A percentile compares a stretch with the other conserved stretches of the same genome.
Conservation (phyloP, 2,113 vertebrate species). For the Trinectes maculatus region DNA sequence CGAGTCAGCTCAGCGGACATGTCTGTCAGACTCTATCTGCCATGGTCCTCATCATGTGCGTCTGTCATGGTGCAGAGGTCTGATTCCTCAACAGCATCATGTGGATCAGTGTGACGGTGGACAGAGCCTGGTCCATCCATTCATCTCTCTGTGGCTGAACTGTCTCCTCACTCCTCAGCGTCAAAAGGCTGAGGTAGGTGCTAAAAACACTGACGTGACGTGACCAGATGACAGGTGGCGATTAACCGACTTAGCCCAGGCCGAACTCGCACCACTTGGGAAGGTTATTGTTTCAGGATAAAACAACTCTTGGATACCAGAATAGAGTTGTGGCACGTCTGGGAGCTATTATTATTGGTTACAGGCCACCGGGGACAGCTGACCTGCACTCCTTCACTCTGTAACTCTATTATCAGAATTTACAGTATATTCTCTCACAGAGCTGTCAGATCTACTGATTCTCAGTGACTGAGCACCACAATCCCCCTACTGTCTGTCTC, state of each 20-base stretch:
- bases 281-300: not conserved
- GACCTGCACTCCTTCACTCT: conserved; percentile 39
- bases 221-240: conserved; percentile 38
- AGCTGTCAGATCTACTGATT: conserved; percentile 35
- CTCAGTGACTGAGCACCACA: conserved; percentile 19
- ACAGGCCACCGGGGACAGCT: conserved; percentile 35
- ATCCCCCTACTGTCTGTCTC: conserved; percentile 1
- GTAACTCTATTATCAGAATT: conserved; percentile 30
- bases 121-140: conserved; percentile 41
- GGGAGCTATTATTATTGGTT: conserved; percentile 61
- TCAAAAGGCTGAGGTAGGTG: conserved; percentile 68
- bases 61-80: conserved; percentile 73
- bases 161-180: conserved; percentile 35
- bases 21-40: conserved; percentile 75
- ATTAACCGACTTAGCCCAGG: conserved; percentile 36
- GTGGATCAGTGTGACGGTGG: conserved; percentile 32
- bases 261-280: not conserved
- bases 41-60: conserved; percentile 52
- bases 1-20: conserved; percentile 69
- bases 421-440: conserved; percentile 11
- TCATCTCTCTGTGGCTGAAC: conserved; percentile 47
- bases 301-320: conserved; percentile 20
- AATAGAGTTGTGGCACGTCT: conserved; percentile 29
- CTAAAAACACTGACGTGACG: conserved; percentile 47
- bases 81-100: conserved; percentile 67